These are phyloP conservation scores for Orthonevra nobilis DNA, from an alignment of 2,888 invertebrate species.

Conservation along the genomic window DNA sequence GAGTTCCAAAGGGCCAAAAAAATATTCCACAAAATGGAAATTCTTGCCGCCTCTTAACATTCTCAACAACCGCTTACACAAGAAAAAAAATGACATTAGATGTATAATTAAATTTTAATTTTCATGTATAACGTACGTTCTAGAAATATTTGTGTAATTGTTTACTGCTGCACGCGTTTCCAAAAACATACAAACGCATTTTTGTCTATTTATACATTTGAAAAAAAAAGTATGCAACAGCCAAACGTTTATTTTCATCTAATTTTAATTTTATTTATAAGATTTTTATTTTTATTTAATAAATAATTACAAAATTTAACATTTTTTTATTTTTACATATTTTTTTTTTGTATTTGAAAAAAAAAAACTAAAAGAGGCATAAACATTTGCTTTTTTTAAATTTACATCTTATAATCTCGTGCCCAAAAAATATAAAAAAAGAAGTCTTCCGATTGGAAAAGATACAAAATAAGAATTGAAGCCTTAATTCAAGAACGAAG, in stretches of 20 bases:
- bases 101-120: slow-evolving; percentile 31
- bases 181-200: background rate
- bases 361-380: background rate
- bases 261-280: slow-evolving; percentile 1
- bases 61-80: slow-evolving; percentile 1
- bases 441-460: slow-evolving; percentile 56
- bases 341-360: slow-evolving; percentile 17
- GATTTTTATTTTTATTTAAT: background rate
- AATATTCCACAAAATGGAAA: no score
- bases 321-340: background rate
- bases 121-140: slow-evolving; percentile 6
- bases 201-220: no score
- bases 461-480: slow-evolving; percentile 28
- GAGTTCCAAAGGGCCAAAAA: slow-evolving; percentile 32
- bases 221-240: no score
- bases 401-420: no score
- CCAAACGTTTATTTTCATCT: background rate
- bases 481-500: slow-evolving; percentile 65
- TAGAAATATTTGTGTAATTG: slow-evolving; percentile 32
- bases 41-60: no score
- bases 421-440: slow-evolving; percentile 42
- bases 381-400: no score
- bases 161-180: slow-evolving; percentile 46
- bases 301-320: background rate
- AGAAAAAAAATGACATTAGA: slow-evolving; percentile 50